Percentiles rank a stretch among this genome's conserved stretches.
Conservation (phyloP, 2,888 invertebrate genomes). For the Cyaniris semiargus region DNA sequence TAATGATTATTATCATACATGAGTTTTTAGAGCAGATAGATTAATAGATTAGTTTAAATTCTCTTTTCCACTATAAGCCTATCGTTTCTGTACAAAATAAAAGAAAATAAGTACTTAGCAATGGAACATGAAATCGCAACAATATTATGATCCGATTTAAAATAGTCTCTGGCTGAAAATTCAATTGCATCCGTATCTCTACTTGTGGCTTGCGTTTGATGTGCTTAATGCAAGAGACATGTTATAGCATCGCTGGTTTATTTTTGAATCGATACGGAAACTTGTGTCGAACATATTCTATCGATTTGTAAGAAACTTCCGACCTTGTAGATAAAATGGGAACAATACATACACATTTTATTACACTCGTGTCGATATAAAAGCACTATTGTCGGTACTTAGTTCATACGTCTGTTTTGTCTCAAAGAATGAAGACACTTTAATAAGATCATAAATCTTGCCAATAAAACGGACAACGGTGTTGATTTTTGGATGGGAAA, state of each 20-base stretch:
- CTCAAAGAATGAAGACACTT: neutral
- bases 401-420: neutral
- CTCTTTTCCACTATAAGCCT: neutral
- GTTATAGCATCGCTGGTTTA: neutral
- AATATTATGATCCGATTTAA: neutral
- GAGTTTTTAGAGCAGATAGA: neutral
- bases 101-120: neutral
- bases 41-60: neutral
- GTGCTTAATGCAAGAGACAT: conserved; percentile 9
- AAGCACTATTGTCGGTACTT: neutral
- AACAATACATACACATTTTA: conserved; percentile 26
- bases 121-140: neutral
- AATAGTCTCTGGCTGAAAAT: neutral
- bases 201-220: conserved; percentile 10
- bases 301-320: conserved; percentile 23
- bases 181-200: neutral
- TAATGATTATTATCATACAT: neutral
- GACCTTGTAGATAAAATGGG: conserved; percentile 30
- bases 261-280: conserved; percentile 10
- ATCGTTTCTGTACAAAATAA: neutral
- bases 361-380: neutral
- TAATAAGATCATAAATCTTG: neutral
- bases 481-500: no score
- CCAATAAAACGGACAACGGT: neutral
- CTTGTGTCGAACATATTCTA: conserved; percentile 15